Percentiles rank a stretch among this genome's conserved stretches.
These are phyloP conservation scores for Drosophila arizonae DNA, from an alignment of 1,140 invertebrate genomes.

Conservation along the genomic window DNA sequence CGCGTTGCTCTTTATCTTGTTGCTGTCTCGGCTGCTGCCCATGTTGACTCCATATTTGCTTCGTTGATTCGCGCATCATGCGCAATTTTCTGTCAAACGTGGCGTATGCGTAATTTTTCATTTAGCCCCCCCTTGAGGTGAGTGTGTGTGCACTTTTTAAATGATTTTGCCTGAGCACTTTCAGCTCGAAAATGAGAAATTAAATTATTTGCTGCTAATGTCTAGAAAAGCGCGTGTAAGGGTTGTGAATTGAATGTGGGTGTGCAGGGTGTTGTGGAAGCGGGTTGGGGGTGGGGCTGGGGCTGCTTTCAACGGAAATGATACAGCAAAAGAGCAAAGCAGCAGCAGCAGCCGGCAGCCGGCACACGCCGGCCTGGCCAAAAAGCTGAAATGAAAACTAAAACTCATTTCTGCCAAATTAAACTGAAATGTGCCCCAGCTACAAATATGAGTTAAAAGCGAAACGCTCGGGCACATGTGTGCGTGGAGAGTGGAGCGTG, in stretches of 20 bases:
- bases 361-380: conserved; percentile 26
- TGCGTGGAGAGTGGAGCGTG: not conserved
- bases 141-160: conserved; percentile 37
- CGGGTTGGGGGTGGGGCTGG: not conserved
- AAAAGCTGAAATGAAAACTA: conserved; percentile 74
- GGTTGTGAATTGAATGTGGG: conserved; percentile 1
- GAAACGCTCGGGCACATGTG: conserved; percentile 34
- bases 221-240: conserved; percentile 31
- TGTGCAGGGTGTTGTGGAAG: not conserved
- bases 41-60: conserved; percentile 34
- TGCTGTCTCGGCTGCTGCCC: not conserved
- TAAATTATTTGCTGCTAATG: conserved; percentile 80
- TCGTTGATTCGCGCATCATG: conserved; percentile 44
- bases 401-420: conserved; percentile 81
- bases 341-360: conserved; percentile 46
- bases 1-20: conserved; percentile 19
- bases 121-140: conserved; percentile 16
- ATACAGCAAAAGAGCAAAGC: conserved; percentile 69
- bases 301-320: conserved; percentile 56
- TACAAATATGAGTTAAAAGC: conserved; percentile 61
- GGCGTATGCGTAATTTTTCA: conserved; percentile 74
- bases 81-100: conserved; percentile 68
- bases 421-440: conserved; percentile 78
- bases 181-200: conserved; percentile 72
- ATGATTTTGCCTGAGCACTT: conserved; percentile 40